These are phyloP conservation scores for Cladorhizidae sp. DNA, from an alignment of 37 sponge, comb jelly and placozoan species.

Conservation along the genomic window DNA sequence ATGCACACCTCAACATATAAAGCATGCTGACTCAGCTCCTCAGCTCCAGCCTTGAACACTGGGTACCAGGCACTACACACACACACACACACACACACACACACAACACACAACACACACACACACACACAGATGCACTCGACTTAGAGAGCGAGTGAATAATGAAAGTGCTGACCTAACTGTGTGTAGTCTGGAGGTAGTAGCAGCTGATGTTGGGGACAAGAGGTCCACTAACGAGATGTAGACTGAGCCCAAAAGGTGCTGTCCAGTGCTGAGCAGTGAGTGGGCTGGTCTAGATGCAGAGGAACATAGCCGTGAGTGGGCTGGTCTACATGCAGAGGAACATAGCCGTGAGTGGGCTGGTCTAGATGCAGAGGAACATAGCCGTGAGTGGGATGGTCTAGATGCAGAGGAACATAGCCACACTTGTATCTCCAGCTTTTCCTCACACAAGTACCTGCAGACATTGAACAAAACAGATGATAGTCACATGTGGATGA, in stretches of 20 bases:
- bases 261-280: constrained; percentile 28
- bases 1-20: constrained; percentile 38
- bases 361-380: constrained; percentile 25
- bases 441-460: constrained; percentile 88
- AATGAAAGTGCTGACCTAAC: no score
- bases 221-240: constrained; percentile 30
- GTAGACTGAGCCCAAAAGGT: constrained; percentile 55
- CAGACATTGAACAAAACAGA: background rate
- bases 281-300: constrained; percentile 23
- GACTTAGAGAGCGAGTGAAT: no score
- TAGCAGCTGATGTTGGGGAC: background rate
- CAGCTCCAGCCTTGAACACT: constrained; percentile 70
- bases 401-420: constrained; percentile 3
- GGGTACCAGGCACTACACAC: constrained; percentile 51
- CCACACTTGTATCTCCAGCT: constrained; percentile 84
- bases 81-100: no score
- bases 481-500: background rate
- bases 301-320: constrained; percentile 41
- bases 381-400: constrained; percentile 65
- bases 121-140: no score
- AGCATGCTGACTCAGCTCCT: constrained; percentile 26
- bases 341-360: constrained; percentile 59
- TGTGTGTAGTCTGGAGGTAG: background rate
- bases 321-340: constrained; percentile 20
- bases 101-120: no score